Evolutionary conservation across 2,797 vertebrate genomes (phyloP), one percentile per base, ranked within the genome.

Genomic region (Coregonus ussuriensis): DNA sequence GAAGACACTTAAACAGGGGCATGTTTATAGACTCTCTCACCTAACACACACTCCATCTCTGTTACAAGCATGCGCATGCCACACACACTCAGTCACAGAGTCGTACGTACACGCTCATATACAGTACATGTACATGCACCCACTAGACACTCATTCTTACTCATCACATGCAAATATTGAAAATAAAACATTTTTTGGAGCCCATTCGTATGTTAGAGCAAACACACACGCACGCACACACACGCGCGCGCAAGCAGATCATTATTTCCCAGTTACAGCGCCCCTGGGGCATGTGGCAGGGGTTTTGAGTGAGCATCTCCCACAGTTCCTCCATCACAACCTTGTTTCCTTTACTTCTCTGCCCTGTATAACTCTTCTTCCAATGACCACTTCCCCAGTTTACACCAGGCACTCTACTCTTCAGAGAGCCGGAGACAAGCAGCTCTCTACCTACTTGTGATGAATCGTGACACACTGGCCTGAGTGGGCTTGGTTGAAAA

Each of bases 391-490:
- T 75, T 83, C 75, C 74, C 85, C 72, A 65, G 11, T 35, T 73
- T 82, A 75, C 81, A 75, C 68, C 54, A 31, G 74, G 75, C 72
- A 82, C 82, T 76, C 53, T 51, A 74, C 72, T 69, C 74, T 79
- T 85, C 72, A 74, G 78, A 82, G 74, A 86, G 79, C 74, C 74
- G 53, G 80, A 84, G 80, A 84, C 84, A 81, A 83, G 81, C 81
- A 76, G 83, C 75, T 79, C 85, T 85, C 79, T 85, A 87, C 87
- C 84, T 87, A 88, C 83, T 82, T 87, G 87, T 89, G 90, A 93
- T 91, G 81, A 90, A 92, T 91, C 77, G 21, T 80, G 85, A 86
- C 89, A 90, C 83, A 5, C 7, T 21, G 59, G 33, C 41, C 35
- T 47, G 79, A 74, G 70, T 54, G 78, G 53, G 69, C 62, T 18